Evolutionary conservation across 1,140 invertebrate species (phyloP).

Genomic region (Ylistrum balloti): DNA sequence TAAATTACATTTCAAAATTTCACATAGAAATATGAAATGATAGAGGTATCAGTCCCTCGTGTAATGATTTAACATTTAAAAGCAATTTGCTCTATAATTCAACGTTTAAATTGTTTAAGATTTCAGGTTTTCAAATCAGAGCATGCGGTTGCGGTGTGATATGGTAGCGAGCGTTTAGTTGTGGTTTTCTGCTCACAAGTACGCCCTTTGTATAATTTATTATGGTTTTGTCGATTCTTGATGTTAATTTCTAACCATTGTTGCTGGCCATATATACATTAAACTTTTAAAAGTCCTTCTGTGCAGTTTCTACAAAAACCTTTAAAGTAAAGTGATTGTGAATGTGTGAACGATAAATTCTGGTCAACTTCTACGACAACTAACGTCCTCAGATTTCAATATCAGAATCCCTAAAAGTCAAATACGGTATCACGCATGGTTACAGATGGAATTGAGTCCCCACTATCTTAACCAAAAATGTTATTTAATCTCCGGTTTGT

Average conservation of each 20-base stretch:
- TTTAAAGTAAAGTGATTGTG: too few species aligned
- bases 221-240: not conserved
- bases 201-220: not conserved
- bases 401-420: too few species aligned
- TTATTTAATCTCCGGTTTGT: too few species aligned
- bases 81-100: slow-evolving; percentile 26
- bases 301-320: too few species aligned
- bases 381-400: too few species aligned
- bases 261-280: too few species aligned
- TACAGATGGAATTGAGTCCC: too few species aligned
- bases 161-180: not conserved
- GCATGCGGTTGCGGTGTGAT: not conserved
- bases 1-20: not conserved
- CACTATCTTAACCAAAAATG: too few species aligned
- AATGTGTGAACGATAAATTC: too few species aligned
- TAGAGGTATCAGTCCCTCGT: slow-evolving; percentile 10
- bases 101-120: slow-evolving; percentile 8
- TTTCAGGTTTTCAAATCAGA: slow-evolving; percentile 27
- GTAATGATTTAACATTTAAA: slow-evolving; percentile 30
- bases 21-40: slow-evolving; percentile 40
- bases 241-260: not conserved
- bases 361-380: too few species aligned
- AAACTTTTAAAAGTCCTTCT: too few species aligned
- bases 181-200: slow-evolving; percentile 11
- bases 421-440: too few species aligned